These are phyloP conservation scores for Otis tarda DNA, from an alignment of 2,113 vertebrate species.

Conservation along the genomic window DNA sequence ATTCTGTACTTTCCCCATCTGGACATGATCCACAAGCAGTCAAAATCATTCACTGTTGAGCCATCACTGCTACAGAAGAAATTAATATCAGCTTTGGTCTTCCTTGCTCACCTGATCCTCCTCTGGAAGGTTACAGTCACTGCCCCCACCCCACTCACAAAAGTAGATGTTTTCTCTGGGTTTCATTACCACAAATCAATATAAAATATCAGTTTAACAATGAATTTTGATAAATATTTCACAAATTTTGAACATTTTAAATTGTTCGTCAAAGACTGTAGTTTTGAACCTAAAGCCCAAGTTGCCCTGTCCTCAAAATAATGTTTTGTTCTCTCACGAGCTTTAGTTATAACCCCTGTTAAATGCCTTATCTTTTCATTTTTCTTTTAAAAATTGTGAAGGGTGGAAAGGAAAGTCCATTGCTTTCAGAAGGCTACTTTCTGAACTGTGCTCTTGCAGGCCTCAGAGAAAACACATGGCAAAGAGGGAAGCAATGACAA, in stretches of 20 bases:
- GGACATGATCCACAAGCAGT: neutral
- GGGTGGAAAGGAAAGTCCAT: neutral
- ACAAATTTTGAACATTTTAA: neutral
- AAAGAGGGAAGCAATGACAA: neutral
- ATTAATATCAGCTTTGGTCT: neutral
- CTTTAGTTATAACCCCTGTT: neutral
- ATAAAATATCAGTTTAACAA: neutral
- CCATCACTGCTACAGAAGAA: neutral
- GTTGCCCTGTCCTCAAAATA: neutral
- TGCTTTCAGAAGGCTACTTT: neutral
- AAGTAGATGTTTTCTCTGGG: neutral
- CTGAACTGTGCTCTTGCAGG: neutral
- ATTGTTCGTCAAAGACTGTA: neutral
- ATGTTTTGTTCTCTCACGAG: neutral
- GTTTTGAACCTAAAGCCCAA: neutral
- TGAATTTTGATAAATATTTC: neutral
- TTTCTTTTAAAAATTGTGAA: neutral
- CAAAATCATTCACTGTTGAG: neutral
- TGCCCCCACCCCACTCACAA: neutral
- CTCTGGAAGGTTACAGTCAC: neutral
- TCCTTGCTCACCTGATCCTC: neutral
- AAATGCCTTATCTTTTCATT: neutral
- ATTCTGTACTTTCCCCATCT: neutral
- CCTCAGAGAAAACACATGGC: neutral
- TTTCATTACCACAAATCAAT: neutral